Base-by-base conservation (phyloP, 2,113 vertebrate species). In the Datnioides undecimradiatus region DNA sequence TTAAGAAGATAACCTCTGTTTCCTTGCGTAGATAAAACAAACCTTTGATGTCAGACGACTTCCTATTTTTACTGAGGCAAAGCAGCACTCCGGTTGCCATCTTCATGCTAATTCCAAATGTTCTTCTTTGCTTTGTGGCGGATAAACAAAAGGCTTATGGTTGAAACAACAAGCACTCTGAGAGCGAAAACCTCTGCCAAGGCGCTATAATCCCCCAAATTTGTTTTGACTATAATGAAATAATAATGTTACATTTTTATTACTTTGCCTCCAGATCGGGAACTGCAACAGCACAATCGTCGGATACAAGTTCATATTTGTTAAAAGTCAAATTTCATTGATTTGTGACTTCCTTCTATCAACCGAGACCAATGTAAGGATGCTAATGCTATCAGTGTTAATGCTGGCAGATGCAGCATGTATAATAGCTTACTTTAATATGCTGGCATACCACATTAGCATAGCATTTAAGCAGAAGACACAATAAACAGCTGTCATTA, bases 1-100 rank as follows among this genome's bases (percentile, higher is more conserved):
- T 65, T 75, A 14, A 62, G 21, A 48, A 33, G 45, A 71, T 71
- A 57, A 41, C 33, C 57, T 73, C 13, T 38, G 8, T 38, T 54
- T 71, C 43, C 31, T 46, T 6, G 17, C 23, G 51, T 0, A 27
- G 27, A 76, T 40, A 27, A 52, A 54, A 69, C 25, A 46, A 48
- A 38, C 19, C 9, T 64, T n/a, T 74, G n/a, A 69, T 31, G 45
- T 48, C 10, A 29, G 51, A 54, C 54, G 8, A 16, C 34, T 67
- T 68, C 3, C 51, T 72, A 13, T 66, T 76, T 74, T 41, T 64
- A 43, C 25, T 40, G 19, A 63, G 36, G 38, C 25, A 27, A 46
- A 73, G 13, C 16, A 40, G 5, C 57, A 40, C 17, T 38, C 17
- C 3, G 45, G 27, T 4, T 34, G 16, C 27, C 34, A 70, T 58